Base-by-base conservation (phyloP, 2,797 vertebrate species). In the Typhlichthys subterraneus region DNA sequence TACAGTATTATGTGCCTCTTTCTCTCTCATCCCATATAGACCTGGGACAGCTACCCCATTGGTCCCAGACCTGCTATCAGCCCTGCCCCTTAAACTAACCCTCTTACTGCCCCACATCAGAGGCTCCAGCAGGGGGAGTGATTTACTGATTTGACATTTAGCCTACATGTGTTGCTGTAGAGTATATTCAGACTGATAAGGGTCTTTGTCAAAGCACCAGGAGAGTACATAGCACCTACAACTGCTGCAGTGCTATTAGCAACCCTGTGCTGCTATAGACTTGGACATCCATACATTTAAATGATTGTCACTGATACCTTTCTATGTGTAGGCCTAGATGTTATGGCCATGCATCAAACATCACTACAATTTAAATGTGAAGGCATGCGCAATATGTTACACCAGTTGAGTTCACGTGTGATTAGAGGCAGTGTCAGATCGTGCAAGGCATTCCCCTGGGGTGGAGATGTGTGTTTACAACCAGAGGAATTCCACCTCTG, bases 401-500 rank as follows among this genome's bases (percentile, higher is more conserved):
- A 42, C 38, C 38, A 42, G 17, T 5, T 17, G 15, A 62, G 15
- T 45, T 23, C 59, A 53, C 63, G 5, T 23, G 38, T 61, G 48
- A 5, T 33, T 4, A 12, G 14, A 29, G 61, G 53, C 3, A 48
- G 17, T 54, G 59, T 61, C 50, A 47, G 57, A n/a, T 61, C 55
- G 63, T 45, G 45, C 15, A 9, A 45, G 3, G 53, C 49, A 55
- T 79, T 74, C 58, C 57, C 73, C 67, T 52, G 73, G 70, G 77
- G 52, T 52, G 63, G 53, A 59, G 45, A 62, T 53, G 54, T 81
- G 33, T 7, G 13, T 62, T 68, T 53, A 81, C 69, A 69, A 67
- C 45, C 45, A 15, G 67, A 80, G 72, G 67, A 69, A 65, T 83
- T 69, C 70, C 58, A 61, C 59, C 69, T 70, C 2, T 0, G 57